phyloP scores from a whole-genome alignment of 92 coral and sea anemone species.

The Umimayanthus kanabou region DNA sequence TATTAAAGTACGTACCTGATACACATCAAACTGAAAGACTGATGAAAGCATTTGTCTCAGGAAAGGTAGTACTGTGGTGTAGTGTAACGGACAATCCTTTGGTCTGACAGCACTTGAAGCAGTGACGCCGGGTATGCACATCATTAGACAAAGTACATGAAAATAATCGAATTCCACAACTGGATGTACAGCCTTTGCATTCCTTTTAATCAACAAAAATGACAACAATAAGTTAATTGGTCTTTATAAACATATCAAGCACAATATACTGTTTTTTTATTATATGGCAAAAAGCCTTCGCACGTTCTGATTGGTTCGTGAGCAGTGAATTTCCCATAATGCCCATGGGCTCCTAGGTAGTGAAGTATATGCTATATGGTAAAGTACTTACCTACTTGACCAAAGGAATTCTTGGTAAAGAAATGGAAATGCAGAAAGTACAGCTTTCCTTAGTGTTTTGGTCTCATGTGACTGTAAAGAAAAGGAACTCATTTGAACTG shows the following conservation, averaged over 20 bases:
- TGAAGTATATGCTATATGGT: not conserved
- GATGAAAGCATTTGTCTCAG: constrained; percentile 60
- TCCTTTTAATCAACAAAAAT: constrained; percentile 5
- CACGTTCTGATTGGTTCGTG: no score
- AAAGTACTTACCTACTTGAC: constrained; percentile 19
- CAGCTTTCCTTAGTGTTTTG: not conserved
- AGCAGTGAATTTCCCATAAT: no score
- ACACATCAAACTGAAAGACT: constrained; percentile 59
- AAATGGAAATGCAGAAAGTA: constrained; percentile 5
- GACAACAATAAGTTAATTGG: not conserved
- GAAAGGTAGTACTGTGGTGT: constrained; percentile 11
- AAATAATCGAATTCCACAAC: constrained; percentile 79
- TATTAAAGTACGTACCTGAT: constrained; percentile 57
- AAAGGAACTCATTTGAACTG: not conserved
- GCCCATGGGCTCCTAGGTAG: not conserved
- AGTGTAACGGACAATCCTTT: not conserved
- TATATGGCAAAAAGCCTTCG: no score
- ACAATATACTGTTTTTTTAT: no score
- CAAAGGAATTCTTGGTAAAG: constrained; percentile 19
- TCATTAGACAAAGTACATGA: constrained; percentile 60
- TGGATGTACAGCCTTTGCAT: constrained; percentile 27
- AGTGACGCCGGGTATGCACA: constrained; percentile 34
- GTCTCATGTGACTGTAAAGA: constrained; percentile 3
- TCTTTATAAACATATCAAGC: not conserved
- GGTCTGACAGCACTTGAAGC: not conserved